Percentiles rank a stretch among this genome's conserved stretches.
These are phyloP conservation scores for Erebia aethiops DNA, from an alignment of 2,888 invertebrate genomes.

Conservation along the genomic window DNA sequence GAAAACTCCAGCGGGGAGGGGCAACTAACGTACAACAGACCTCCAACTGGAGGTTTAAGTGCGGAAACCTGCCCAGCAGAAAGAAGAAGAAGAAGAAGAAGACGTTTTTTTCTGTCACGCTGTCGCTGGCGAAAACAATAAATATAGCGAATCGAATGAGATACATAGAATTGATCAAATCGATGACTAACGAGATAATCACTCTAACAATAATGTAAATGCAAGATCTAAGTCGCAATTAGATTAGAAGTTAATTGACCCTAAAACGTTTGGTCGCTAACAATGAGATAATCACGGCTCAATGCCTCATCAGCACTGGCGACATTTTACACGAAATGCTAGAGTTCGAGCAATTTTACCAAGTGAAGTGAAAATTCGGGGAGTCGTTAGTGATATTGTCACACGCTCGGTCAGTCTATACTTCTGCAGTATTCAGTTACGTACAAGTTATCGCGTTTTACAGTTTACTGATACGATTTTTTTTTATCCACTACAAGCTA, in stretches of 20 bases:
- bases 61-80: too few species aligned
- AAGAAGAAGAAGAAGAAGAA: too few species aligned
- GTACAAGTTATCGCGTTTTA: neutral
- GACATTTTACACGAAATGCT: conserved; percentile 31
- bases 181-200: too few species aligned
- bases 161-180: too few species aligned
- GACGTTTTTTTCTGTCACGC: too few species aligned
- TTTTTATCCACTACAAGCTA: too few species aligned
- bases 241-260: conserved; percentile 1
- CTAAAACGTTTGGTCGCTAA: conserved; percentile 4
- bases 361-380: conserved; percentile 34
- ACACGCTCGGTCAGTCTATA: neutral
- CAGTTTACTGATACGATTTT: neutral
- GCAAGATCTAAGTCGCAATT: neutral
- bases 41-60: too few species aligned
- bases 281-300: conserved; percentile 31
- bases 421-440: conserved; percentile 5
- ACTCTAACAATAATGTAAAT: too few species aligned
- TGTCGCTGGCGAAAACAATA: too few species aligned
- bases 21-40: too few species aligned
- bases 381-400: conserved; percentile 39
- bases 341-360: conserved; percentile 29
- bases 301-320: conserved; percentile 34
- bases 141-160: too few species aligned
- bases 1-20: too few species aligned